phyloP scores from a whole-genome alignment of 1,140 invertebrate genomes.

The Nautilus pompilius region DNA sequence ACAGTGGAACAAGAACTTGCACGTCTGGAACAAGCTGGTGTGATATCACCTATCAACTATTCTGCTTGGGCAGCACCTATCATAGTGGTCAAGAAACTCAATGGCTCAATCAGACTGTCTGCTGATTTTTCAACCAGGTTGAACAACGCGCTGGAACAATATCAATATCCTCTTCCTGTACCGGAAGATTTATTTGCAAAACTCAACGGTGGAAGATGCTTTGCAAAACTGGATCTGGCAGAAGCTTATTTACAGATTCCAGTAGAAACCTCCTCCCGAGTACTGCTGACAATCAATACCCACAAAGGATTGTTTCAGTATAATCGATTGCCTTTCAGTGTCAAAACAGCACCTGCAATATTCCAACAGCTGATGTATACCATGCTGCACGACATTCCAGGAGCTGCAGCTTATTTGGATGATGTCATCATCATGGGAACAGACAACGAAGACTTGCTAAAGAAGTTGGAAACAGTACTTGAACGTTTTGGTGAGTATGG shows the following conservation, averaged over 20 bases:
- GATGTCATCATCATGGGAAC: slow-evolving; percentile 19
- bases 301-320: slow-evolving; percentile 18
- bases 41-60: too few species aligned
- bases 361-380: slow-evolving; percentile 58
- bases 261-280: slow-evolving; percentile 10
- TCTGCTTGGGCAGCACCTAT: slow-evolving; percentile 36
- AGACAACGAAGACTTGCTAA: slow-evolving; percentile 7
- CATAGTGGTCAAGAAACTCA: slow-evolving; percentile 17
- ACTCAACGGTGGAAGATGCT: slow-evolving; percentile 21
- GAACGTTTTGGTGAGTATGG: not conserved
- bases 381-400: slow-evolving; percentile 23
- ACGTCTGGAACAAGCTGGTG: too few species aligned
- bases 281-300: slow-evolving; percentile 22
- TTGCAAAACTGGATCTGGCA: slow-evolving; percentile 21
- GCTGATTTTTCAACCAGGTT: slow-evolving; percentile 43
- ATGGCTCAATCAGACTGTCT: slow-evolving; percentile 27
- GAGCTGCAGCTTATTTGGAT: slow-evolving; percentile 15
- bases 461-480: slow-evolving; percentile 8
- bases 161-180: slow-evolving; percentile 20
- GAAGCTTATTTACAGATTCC: slow-evolving; percentile 24
- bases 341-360: slow-evolving; percentile 53
- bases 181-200: slow-evolving; percentile 30
- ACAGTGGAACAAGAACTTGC: too few species aligned
- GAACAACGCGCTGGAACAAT: slow-evolving; percentile 20
- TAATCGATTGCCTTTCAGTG: slow-evolving; percentile 12